Evolutionary conservation across 2,113 vertebrate genomes (phyloP).

Genomic region (Aix galericulata): DNA sequence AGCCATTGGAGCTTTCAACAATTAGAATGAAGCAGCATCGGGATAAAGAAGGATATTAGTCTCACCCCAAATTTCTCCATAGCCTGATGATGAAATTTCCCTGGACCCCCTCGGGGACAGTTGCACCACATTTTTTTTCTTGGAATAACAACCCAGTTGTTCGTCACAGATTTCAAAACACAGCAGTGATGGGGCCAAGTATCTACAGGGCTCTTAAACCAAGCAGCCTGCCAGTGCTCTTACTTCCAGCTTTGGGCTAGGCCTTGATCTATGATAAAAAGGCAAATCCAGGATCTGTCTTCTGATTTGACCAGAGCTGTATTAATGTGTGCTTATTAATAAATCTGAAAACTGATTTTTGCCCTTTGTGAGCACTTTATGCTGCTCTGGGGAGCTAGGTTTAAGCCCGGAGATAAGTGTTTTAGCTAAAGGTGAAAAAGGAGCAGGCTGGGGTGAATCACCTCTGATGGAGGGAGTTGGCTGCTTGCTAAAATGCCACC

Average conservation of each 20-base stretch:
- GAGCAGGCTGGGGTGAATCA: background rate
- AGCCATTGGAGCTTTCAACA: rapidly evolving
- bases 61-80: background rate
- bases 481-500: background rate
- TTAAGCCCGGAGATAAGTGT: background rate
- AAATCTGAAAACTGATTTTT: background rate
- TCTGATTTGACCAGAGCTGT: background rate
- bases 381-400: background rate
- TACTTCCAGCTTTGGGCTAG: background rate
- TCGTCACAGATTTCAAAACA: background rate
- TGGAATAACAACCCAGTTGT: background rate
- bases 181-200: background rate
- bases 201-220: background rate
- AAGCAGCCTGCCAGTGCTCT: rapidly evolving
- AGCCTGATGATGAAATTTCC: background rate
- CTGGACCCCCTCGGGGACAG: background rate
- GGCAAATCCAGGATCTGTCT: background rate
- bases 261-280: background rate
- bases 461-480: background rate
- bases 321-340: background rate
- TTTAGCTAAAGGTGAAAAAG: background rate
- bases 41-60: background rate
- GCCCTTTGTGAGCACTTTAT: background rate
- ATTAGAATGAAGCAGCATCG: background rate
- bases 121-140: background rate